A percentile compares a stretch with the other conserved stretches of the same genome.
These are phyloP conservation scores for Phrynosoma platyrhinos DNA, from an alignment of 2,113 vertebrate genomes.

Conservation along the genomic window DNA sequence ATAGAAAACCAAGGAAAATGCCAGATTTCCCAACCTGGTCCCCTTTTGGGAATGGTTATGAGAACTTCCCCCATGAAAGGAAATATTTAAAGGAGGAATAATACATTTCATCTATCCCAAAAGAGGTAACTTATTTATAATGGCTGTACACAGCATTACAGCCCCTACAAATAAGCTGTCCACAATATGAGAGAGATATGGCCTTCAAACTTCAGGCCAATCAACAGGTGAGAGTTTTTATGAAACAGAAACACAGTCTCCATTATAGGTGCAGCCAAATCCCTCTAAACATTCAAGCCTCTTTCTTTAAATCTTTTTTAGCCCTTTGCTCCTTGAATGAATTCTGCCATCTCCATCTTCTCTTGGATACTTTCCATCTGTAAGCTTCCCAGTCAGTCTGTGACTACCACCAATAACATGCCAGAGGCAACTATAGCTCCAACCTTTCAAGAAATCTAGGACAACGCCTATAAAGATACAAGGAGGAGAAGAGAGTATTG, in stretches of 20 bases:
- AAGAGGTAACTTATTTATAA: neutral
- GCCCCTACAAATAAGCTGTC: neutral
- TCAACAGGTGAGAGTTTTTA: neutral
- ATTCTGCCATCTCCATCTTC: neutral
- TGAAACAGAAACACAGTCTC: neutral
- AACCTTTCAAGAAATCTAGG: neutral
- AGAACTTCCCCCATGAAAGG: neutral
- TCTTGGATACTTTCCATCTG: neutral
- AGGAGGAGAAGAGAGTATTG: neutral
- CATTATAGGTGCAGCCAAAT: neutral
- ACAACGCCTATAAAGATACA: neutral
- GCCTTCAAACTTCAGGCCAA: neutral
- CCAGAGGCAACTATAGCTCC: neutral
- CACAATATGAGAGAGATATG: neutral
- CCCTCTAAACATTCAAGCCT: neutral
- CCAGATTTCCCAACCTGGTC: neutral
- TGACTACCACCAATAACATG: neutral
- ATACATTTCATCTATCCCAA: neutral
- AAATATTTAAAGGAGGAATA: neutral
- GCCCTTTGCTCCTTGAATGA: too few relatives aligned
- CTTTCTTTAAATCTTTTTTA: neutral
- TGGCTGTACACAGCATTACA: neutral
- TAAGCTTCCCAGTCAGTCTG: neutral
- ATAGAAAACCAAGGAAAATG: neutral
- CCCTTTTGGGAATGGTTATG: neutral